Evolutionary conservation across 2,888 invertebrate species (phyloP).

Genomic region (Drosophila mettleri): DNA sequence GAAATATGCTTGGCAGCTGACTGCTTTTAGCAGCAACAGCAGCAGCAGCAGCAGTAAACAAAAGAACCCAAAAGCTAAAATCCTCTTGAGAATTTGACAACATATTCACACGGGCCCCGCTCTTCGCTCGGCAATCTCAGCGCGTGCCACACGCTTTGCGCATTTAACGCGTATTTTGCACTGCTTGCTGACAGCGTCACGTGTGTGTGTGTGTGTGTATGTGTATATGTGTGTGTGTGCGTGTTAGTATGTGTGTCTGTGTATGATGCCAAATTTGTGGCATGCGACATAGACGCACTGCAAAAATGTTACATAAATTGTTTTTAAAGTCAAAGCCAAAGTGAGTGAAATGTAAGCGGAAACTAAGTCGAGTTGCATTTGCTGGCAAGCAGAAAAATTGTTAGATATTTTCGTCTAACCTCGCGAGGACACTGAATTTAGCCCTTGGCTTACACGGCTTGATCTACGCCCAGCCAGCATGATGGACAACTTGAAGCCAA

Average conservation of each 20-base stretch:
- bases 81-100: slow-evolving; percentile 79
- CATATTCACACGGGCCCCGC: slow-evolving; percentile 68
- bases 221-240: slow-evolving; percentile 1
- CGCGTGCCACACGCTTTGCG: slow-evolving; percentile 79
- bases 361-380: slow-evolving; percentile 37
- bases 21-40: slow-evolving; percentile 56
- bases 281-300: slow-evolving; percentile 27
- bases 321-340: slow-evolving; percentile 60
- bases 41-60: slow-evolving; percentile 33
- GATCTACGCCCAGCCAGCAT: slow-evolving; percentile 21
- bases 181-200: slow-evolving; percentile 42
- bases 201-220: slow-evolving; percentile 3
- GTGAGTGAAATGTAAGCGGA: slow-evolving; percentile 68
- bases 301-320: slow-evolving; percentile 72
- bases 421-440: slow-evolving; percentile 33
- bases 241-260: slow-evolving; percentile 3
- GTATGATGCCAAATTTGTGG: slow-evolving; percentile 31
- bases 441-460: slow-evolving; percentile 32
- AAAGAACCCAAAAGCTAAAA: slow-evolving; percentile 55
- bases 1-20: slow-evolving; percentile 74
- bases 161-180: slow-evolving; percentile 79
- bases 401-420: slow-evolving; percentile 20
- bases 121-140: slow-evolving; percentile 63
- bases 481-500: slow-evolving; percentile 38
- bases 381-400: slow-evolving; percentile 6